phyloP scores from a whole-genome alignment of 2,113 vertebrate species.

The Lucifuga dentata region DNA sequence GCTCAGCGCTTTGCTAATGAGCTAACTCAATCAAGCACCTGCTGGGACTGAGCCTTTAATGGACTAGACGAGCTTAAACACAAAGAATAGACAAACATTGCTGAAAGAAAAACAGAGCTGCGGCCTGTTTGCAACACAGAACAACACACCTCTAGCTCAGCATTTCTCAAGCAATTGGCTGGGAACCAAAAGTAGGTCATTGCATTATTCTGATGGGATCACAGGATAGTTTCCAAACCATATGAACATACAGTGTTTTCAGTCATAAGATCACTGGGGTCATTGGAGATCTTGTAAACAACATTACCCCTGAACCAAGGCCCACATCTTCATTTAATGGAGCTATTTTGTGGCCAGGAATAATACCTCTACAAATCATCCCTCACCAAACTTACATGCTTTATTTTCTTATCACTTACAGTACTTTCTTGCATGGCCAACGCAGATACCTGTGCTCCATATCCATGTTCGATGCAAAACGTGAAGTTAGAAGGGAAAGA shows the following conservation, averaged over 20 bases:
- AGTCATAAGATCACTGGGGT: not conserved
- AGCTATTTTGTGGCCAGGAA: not conserved
- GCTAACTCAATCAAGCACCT: slow-evolving; percentile 76
- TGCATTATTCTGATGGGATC: not conserved
- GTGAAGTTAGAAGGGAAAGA: too few relatives aligned
- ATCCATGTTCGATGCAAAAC: too few relatives aligned
- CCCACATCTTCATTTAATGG: too few relatives aligned
- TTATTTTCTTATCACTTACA: not conserved
- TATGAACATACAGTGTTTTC: not conserved
- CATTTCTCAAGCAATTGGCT: slow-evolving; percentile 2
- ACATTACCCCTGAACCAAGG: not conserved
- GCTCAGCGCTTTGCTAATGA: slow-evolving; percentile 79
- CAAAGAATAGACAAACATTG: slow-evolving; percentile 37
- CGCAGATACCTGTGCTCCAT: too few relatives aligned
- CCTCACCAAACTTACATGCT: not conserved
- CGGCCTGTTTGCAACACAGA: not conserved
- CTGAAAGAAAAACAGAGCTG: slow-evolving; percentile 36
- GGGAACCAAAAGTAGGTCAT: slow-evolving; percentile 15
- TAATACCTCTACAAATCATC: not conserved
- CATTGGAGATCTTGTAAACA: not conserved
- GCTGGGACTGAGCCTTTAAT: slow-evolving; percentile 65
- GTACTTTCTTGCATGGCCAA: too few relatives aligned
- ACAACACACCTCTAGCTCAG: slow-evolving; percentile 11
- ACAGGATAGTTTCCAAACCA: not conserved
- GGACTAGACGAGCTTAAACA: slow-evolving; percentile 42